Base-by-base conservation (phyloP, 53 echinoderm and acorn worm genomes). In the Zoroaster sp. region DNA sequence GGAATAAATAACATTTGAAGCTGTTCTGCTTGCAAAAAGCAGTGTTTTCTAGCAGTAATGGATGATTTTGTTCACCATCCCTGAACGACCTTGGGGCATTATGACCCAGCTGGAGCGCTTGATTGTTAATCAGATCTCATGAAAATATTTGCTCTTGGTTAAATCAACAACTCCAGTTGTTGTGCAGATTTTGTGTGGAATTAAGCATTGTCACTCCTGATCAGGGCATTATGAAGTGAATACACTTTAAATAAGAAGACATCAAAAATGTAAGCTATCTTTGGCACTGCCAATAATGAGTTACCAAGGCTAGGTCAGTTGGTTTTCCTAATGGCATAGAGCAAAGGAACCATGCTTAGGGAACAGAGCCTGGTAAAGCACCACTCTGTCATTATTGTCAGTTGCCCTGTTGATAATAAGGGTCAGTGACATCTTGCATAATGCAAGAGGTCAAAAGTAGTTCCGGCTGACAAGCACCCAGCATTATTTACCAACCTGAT, bases 371-470 rank as follows among this genome's bases (percentile, higher is more conserved):
- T 79, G 79, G 76, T 49, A 42, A 34, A 69, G 69, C n/a, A 76
- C 76, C 52, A 76, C 34, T 76, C 52, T 46, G 33, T 76, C 51
- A 81, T 41, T 42, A 35, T 43, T n/a, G 43, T 43, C 20, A 42
- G 42, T 66, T 31, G 41, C 67, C 81, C 66, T 81, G 66, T 81
- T 85, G 71, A 85, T 85, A 45, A 83, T 69, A 70, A 85, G 85
- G 85, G 85, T 85, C 85, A 35, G 14, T 85, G 71, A 85, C 85
- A 68, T 85, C 81, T 69, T 85, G 85, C 70, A 85, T 85, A 85
- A 85, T 85, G 69, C 85, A 85, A 23, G 85, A 85, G 85, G 85
- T 85, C 71, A 85, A 85, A 85, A 85, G 71, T 85, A 85, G 85
- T 85, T 85, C 85, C 85, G 85, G 85, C 85, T 69, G 30, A 20